A percentile compares a stretch with the other conserved stretches of the same genome.
Conservation (phyloP, 2,888 invertebrate genomes). For the Scrobipalpa atriplicella region DNA sequence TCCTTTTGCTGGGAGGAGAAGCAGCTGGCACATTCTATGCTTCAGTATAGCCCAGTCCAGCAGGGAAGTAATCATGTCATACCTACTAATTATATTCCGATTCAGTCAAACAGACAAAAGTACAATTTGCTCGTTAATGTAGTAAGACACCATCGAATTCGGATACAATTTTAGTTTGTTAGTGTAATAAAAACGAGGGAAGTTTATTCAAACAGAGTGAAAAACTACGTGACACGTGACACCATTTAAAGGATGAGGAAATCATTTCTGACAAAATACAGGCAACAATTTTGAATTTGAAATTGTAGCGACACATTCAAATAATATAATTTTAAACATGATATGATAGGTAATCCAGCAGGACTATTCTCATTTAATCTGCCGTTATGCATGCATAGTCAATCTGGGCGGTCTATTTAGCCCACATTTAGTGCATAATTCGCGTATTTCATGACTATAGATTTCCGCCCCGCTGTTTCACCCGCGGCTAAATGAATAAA, state of each 20-base stretch:
- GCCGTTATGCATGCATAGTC: background rate
- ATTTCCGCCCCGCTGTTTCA: too few relatives aligned
- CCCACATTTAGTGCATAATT: conserved; percentile 2
- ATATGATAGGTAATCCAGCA: background rate
- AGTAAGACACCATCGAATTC: background rate
- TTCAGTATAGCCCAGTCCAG: too few relatives aligned
- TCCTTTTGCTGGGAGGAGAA: too few relatives aligned
- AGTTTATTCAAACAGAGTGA: conserved; percentile 6
- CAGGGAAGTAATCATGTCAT: too few relatives aligned
- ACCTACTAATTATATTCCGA: background rate
- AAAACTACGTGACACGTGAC: background rate
- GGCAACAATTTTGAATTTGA: too few relatives aligned
- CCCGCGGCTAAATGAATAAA: too few relatives aligned
- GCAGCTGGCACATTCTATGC: too few relatives aligned
- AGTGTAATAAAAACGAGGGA: background rate
- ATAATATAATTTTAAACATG: too few relatives aligned
- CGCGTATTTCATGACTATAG: background rate
- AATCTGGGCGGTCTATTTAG: background rate
- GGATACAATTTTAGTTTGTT: conserved; percentile 6
- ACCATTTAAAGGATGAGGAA: background rate
- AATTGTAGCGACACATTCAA: too few relatives aligned
- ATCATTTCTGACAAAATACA: too few relatives aligned
- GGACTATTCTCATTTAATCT: background rate
- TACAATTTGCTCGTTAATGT: background rate
- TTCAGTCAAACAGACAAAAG: background rate